phyloP scores from a whole-genome alignment of 2,888 invertebrate species.

The Zelleria hepariella region DNA sequence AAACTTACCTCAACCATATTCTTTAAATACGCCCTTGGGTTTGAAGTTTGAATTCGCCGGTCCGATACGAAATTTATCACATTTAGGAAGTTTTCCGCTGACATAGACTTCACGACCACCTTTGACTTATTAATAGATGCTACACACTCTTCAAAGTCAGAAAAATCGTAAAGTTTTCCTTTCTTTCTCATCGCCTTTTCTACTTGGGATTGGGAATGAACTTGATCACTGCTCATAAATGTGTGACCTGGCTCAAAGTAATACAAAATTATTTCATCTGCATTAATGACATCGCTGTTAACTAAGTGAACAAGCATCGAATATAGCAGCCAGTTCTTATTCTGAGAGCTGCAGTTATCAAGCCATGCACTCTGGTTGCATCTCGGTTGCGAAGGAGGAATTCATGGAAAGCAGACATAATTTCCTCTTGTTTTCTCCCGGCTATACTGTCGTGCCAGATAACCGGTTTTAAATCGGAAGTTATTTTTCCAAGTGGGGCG shows the following conservation, averaged over 20 bases:
- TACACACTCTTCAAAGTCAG: conserved; percentile 17
- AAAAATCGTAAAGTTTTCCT: conserved; percentile 16
- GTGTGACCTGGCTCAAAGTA: conserved; percentile 20
- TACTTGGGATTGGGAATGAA: conserved; percentile 16
- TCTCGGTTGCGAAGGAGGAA: conserved; percentile 15
- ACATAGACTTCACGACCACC: conserved; percentile 6
- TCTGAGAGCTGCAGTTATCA: conserved; percentile 19
- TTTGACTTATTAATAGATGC: conserved; percentile 12
- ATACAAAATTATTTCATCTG: conserved; percentile 13
- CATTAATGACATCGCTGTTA: conserved; percentile 15
- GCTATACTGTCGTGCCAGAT: neutral
- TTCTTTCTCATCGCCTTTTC: conserved; percentile 17
- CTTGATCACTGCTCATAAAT: conserved; percentile 19
- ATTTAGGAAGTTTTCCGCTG: conserved; percentile 15
- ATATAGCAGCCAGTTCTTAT: conserved; percentile 19
- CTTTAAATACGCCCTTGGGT: conserved; percentile 18
- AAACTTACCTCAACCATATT: conserved; percentile 17
- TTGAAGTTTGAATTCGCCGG: conserved; percentile 17
- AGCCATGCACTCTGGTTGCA: conserved; percentile 14
- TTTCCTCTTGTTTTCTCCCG: neutral
- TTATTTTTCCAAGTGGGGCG: conserved; percentile 15
- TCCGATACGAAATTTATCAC: conserved; percentile 16
- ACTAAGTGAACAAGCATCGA: conserved; percentile 16
- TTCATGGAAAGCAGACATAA: conserved; percentile 12
- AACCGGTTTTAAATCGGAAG: conserved; percentile 7